Conservation (phyloP, 1,140 invertebrate genomes). For the Solen grandis region DNA sequence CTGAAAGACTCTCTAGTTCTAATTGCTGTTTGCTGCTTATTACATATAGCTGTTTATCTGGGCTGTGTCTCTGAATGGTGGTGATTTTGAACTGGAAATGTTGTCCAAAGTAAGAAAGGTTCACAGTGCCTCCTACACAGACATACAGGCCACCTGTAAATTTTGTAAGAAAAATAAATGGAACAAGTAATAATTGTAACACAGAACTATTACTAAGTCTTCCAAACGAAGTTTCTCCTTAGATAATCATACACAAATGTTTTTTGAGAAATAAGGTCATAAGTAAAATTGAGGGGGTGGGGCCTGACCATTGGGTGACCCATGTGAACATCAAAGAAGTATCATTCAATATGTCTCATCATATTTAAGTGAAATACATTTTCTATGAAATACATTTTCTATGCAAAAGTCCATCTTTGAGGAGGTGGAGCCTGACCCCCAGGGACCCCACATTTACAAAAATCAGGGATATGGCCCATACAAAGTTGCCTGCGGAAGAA, state of each 20-base stretch:
- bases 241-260: neutral
- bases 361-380: too few relatives aligned
- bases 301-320: too few relatives aligned
- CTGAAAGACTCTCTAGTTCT: neutral
- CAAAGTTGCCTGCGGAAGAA: too few relatives aligned
- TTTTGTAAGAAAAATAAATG: slow-evolving; percentile 8
- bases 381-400: too few relatives aligned
- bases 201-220: neutral
- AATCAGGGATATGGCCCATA: too few relatives aligned
- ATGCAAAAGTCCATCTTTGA: too few relatives aligned
- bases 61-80: slow-evolving; percentile 5
- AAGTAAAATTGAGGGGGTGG: too few relatives aligned
- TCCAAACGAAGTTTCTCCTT: neutral
- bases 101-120: slow-evolving; percentile 61
- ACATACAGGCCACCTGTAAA: slow-evolving; percentile 56
- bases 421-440: too few relatives aligned
- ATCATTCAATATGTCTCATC: too few relatives aligned
- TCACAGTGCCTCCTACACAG: slow-evolving; percentile 7
- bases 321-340: too few relatives aligned
- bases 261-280: neutral
- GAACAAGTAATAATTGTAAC: neutral
- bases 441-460: too few relatives aligned
- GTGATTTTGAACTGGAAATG: slow-evolving; percentile 41
- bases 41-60: neutral
- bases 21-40: too few relatives aligned